Conservation (phyloP, 2,888 invertebrate genomes). For the Lepeophtheirus nordmannii region DNA sequence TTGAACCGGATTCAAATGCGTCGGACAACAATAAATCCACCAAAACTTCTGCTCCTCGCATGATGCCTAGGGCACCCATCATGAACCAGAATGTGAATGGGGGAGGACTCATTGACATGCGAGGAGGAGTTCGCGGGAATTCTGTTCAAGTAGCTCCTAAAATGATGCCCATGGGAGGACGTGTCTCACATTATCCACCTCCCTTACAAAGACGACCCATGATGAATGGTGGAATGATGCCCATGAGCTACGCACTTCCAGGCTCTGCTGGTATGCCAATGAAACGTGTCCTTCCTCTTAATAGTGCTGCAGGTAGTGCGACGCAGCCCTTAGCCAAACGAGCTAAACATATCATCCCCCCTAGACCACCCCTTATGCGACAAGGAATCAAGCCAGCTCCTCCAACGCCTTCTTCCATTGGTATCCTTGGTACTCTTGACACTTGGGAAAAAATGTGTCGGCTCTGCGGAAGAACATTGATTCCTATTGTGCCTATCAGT, state of each 20-base stretch:
- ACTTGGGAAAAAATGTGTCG: background rate
- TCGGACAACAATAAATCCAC: too few species aligned
- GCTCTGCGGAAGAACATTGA: conserved; percentile 1
- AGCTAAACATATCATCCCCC: background rate
- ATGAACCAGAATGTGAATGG: background rate
- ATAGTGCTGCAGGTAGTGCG: too few species aligned
- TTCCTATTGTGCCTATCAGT: background rate
- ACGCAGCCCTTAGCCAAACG: background rate
- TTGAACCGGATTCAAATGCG: background rate
- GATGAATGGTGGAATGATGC: background rate
- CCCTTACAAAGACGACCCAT: background rate
- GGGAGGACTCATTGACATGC: background rate
- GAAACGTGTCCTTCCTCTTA: background rate
- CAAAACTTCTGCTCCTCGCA: background rate
- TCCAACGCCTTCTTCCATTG: background rate
- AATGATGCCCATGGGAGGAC: conserved; percentile 1
- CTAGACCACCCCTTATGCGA: background rate
- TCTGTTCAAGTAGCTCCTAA: too few species aligned
- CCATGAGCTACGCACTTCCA: background rate
- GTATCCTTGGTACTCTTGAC: background rate
- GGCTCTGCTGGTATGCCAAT: conserved; percentile 3
- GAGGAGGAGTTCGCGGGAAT: background rate
- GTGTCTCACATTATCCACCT: background rate
- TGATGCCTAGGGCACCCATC: background rate
- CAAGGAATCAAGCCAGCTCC: background rate